Evolutionary conservation across 2,113 vertebrate genomes (phyloP).

Genomic region (Pristiophorus japonicus): DNA sequence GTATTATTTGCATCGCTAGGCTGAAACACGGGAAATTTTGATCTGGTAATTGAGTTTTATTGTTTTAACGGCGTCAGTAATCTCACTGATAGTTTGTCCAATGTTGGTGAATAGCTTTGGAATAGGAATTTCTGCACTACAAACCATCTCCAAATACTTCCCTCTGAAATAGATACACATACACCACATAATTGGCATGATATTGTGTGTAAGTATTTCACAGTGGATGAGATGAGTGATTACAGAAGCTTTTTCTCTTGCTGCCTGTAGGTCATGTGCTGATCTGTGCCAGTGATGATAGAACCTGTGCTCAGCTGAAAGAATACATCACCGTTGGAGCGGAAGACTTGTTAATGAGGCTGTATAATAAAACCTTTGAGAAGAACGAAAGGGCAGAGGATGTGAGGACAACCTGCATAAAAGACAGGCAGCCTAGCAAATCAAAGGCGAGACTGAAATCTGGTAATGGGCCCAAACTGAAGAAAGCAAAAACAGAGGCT

Average conservation of each 20-base stretch:
- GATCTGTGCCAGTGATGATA: slow-evolving; percentile 91
- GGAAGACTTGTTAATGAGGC: slow-evolving; percentile 67
- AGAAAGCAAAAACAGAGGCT: slow-evolving; percentile 50
- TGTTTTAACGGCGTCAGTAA: neutral
- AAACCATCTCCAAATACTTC: neutral
- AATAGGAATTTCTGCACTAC: neutral
- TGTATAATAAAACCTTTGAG: slow-evolving; percentile 74
- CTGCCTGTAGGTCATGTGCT: slow-evolving; percentile 71
- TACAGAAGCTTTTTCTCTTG: slow-evolving; percentile 33
- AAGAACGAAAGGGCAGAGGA: slow-evolving; percentile 62
- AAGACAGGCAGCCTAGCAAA: slow-evolving; percentile 50
- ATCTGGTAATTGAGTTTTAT: neutral
- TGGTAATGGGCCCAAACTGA: slow-evolving; percentile 52
- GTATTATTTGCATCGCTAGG: neutral
- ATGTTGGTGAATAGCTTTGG: neutral
- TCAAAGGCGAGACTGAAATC: slow-evolving; percentile 45
- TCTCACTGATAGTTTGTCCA: neutral
- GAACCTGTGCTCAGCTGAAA: slow-evolving; percentile 86
- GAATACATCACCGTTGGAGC: slow-evolving; percentile 70
- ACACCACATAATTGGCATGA: neutral
- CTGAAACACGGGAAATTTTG: neutral
- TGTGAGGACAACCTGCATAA: slow-evolving; percentile 43
- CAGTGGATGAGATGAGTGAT: neutral
- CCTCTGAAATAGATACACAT: neutral
- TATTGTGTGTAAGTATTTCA: neutral